These are phyloP conservation scores for Myiothlypis chrysogaster DNA, from an alignment of 2,797 vertebrate genomes.

Conservation along the genomic window DNA sequence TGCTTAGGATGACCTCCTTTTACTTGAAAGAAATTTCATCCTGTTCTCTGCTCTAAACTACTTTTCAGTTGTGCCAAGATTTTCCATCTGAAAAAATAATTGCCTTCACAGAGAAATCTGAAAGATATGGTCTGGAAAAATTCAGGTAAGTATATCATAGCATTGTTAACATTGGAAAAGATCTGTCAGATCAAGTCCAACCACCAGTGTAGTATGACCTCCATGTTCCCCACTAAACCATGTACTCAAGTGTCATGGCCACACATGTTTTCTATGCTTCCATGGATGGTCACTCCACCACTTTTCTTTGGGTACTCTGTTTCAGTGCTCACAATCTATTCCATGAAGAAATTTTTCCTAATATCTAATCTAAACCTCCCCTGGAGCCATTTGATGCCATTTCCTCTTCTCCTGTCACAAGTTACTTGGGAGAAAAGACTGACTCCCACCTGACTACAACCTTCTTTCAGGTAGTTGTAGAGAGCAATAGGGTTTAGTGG, in stretches of 20 bases:
- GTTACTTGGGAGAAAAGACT: too few species aligned
- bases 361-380: background rate
- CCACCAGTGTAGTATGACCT: background rate
- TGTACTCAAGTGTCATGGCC: background rate
- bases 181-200: background rate
- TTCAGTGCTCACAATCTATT: background rate
- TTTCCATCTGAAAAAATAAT: background rate
- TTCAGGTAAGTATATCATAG: background rate
- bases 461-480: background rate
- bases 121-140: background rate
- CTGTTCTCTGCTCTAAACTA: background rate
- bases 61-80: background rate
- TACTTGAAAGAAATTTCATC: background rate
- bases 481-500: background rate
- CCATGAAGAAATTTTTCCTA: background rate
- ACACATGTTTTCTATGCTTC: accelerated
- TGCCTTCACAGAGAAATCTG: background rate
- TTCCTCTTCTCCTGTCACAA: background rate
- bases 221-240: background rate
- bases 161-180: background rate
- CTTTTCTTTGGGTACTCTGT: background rate
- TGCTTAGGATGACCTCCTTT: background rate
- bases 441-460: too few species aligned
- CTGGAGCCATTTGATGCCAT: background rate
- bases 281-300: background rate